These are phyloP conservation scores for Brenthis hecate DNA, from an alignment of 2,888 invertebrate genomes.

Conservation along the genomic window DNA sequence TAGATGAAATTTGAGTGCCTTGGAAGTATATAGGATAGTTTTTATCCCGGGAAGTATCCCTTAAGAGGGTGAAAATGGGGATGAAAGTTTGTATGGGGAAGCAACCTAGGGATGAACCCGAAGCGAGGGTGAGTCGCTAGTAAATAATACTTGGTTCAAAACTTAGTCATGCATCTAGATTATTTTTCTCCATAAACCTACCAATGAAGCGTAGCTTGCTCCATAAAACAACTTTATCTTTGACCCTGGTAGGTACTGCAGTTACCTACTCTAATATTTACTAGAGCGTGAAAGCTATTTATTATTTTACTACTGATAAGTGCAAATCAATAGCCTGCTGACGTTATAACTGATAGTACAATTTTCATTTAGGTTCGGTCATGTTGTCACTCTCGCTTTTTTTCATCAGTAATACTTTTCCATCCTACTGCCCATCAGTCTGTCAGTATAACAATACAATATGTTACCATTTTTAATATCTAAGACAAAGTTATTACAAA, in stretches of 20 bases:
- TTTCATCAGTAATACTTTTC: neutral
- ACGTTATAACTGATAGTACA: constrained; percentile 38
- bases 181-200: too few species aligned
- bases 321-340: constrained; percentile 47
- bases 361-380: constrained; percentile 37
- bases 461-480: constrained; percentile 74
- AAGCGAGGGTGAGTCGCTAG: too few species aligned
- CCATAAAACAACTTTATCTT: neutral
- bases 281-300: constrained; percentile 50
- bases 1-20: too few species aligned
- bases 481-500: constrained; percentile 64
- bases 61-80: too few species aligned
- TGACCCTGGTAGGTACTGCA: constrained; percentile 32
- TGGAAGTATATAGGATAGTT: too few species aligned
- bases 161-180: too few species aligned
- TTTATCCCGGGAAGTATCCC: too few species aligned
- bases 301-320: constrained; percentile 46
- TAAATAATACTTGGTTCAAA: too few species aligned
- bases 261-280: constrained; percentile 48
- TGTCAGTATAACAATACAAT: constrained; percentile 22
- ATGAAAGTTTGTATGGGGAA: too few species aligned
- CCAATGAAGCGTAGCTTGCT: neutral
- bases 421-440: neutral
- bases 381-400: constrained; percentile 16
- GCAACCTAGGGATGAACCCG: too few species aligned